Conservation (phyloP, 2,113 vertebrate species). For the Cynopterus brachyotis region DNA sequence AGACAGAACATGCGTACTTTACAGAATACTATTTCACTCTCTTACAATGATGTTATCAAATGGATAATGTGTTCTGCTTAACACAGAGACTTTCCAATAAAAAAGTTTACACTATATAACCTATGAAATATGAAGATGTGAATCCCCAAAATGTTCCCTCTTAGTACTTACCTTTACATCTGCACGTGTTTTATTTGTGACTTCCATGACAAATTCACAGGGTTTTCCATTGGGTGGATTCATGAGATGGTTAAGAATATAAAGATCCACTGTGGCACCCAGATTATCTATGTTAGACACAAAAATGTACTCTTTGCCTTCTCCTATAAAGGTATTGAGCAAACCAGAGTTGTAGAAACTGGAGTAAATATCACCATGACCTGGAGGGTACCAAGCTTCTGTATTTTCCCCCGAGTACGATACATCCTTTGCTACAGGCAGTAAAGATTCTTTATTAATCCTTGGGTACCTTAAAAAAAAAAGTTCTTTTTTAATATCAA, state of each 20-base stretch:
- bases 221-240: conserved; percentile 91
- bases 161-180: conserved; percentile 93
- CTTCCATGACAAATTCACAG: conserved; percentile 99
- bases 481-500: neutral
- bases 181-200: conserved; percentile 97
- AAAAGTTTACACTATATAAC: neutral
- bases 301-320: conserved; percentile 98
- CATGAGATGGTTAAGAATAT: conserved; percentile 96
- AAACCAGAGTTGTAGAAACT: conserved; percentile 96
- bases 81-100: conserved; percentile 29
- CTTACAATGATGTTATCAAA: neutral
- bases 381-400: conserved; percentile 97
- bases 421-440: conserved; percentile 92
- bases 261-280: conserved; percentile 97
- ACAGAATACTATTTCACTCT: neutral
- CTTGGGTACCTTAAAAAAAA: conserved; percentile 90
- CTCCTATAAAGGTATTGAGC: conserved; percentile 90
- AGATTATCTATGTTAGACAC: conserved; percentile 99
- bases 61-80: neutral
- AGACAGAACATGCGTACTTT: neutral
- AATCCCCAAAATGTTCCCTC: neutral
- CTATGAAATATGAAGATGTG: neutral
- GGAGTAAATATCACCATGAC: conserved; percentile 96
- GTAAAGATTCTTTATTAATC: conserved; percentile 97
- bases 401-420: conserved; percentile 89